phyloP scores from a whole-genome alignment of 2,797 vertebrate species.

The Micrastur ruficollis region DNA sequence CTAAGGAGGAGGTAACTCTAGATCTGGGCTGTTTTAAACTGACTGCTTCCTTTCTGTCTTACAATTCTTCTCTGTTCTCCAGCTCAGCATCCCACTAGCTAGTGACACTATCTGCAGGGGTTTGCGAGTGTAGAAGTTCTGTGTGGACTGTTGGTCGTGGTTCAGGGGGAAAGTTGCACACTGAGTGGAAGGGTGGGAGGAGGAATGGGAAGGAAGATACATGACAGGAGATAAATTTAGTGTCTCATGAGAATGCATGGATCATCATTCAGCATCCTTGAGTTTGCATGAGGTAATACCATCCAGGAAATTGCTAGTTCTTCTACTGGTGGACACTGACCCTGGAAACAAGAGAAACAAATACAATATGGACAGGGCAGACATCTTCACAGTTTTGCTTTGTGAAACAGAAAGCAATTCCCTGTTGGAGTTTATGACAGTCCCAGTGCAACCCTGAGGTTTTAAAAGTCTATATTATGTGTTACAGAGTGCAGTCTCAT shows the following conservation, averaged over 20 bases:
- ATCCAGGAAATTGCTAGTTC: background rate
- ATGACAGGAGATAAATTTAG: background rate
- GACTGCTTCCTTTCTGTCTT: background rate
- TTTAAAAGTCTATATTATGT: slow-evolving; percentile 46
- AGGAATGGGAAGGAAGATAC: background rate
- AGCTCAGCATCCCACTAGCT: background rate
- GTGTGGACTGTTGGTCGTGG: background rate
- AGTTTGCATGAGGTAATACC: background rate
- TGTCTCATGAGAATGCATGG: background rate
- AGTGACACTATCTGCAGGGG: background rate
- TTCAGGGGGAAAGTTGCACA: background rate
- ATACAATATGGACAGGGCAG: background rate
- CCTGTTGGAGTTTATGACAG: background rate
- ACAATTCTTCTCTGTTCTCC: background rate
- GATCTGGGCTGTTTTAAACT: background rate
- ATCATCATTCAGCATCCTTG: background rate
- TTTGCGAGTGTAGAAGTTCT: background rate
- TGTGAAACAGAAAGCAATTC: background rate
- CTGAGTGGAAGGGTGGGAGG: background rate
- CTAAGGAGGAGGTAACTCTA: background rate
- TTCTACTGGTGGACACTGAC: background rate
- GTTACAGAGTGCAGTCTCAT: background rate
- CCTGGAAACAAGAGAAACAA: background rate
- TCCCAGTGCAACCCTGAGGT: slow-evolving; percentile 3
- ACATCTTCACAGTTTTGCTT: slow-evolving; percentile 5